Conservation (phyloP, 2,113 vertebrate genomes). For the Nansenia antarctica region DNA sequence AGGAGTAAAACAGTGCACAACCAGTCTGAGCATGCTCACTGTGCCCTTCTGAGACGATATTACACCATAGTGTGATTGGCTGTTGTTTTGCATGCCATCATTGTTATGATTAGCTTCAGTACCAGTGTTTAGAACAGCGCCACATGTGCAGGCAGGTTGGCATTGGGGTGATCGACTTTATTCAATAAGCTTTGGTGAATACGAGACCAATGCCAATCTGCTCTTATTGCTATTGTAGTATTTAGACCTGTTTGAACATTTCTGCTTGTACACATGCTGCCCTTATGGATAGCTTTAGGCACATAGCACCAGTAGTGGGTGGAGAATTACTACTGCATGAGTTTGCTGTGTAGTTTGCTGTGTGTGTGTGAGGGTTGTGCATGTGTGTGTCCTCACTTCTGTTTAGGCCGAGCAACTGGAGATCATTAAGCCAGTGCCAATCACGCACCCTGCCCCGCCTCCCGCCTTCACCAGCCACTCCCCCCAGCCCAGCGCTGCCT, state of each 20-base stretch:
- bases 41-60: constrained; percentile 58
- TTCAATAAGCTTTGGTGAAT: not conserved
- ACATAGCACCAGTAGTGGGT: not conserved
- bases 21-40: constrained; percentile 11
- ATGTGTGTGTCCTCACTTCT: constrained; percentile 70
- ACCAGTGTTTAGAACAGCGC: too few species aligned
- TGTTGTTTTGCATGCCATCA: constrained; percentile 22
- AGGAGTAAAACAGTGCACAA: not conserved
- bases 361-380: constrained; percentile 45
- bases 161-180: too few species aligned
- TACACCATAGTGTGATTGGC: constrained; percentile 16
- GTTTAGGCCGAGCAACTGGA: constrained; percentile 87
- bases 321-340: constrained; percentile 39
- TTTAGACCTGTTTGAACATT: too few species aligned
- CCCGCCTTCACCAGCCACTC: constrained; percentile 73
- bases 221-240: too few species aligned
- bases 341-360: constrained; percentile 65
- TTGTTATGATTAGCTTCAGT: not conserved
- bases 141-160: too few species aligned
- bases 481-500: constrained; percentile 72
- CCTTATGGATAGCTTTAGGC: not conserved
- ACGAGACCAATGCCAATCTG: too few species aligned
- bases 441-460: constrained; percentile 76
- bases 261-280: not conserved
- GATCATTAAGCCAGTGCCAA: constrained; percentile 94